These are phyloP conservation scores for Semibalanus balanoides DNA, from an alignment of 1,140 invertebrate species.

Conservation along the genomic window DNA sequence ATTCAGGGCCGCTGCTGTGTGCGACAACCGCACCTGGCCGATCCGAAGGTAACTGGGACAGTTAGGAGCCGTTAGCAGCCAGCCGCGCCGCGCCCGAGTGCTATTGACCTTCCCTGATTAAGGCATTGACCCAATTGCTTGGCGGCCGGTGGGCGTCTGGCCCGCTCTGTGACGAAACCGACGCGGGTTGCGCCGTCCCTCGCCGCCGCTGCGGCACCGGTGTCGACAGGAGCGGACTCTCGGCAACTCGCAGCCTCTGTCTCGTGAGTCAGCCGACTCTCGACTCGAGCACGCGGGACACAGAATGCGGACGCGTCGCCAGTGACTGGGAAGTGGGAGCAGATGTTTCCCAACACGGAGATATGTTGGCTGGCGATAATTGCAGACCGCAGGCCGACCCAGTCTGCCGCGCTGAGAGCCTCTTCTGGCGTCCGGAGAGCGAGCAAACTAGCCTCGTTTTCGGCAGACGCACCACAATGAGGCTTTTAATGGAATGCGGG, in stretches of 20 bases:
- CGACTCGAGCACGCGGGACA: too few species aligned
- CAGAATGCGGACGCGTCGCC: too few species aligned
- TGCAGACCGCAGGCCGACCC: too few species aligned
- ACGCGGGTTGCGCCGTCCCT: too few species aligned
- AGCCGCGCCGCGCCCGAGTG: too few species aligned
- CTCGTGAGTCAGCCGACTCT: too few species aligned
- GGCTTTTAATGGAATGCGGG: neutral
- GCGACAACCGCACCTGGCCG: neutral
- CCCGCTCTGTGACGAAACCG: neutral
- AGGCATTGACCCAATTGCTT: neutral
- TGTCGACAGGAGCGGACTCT: too few species aligned
- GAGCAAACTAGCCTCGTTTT: neutral
- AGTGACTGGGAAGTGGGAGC: too few species aligned
- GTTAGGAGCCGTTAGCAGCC: neutral
- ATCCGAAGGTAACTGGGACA: neutral
- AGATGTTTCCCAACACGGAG: neutral
- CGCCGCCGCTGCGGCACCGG: too few species aligned
- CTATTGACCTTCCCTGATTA: neutral
- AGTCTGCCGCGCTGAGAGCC: too few species aligned
- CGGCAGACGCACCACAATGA: neutral
- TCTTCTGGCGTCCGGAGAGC: neutral
- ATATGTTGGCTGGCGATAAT: neutral
- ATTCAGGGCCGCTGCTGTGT: neutral
- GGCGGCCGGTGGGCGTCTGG: too few species aligned
- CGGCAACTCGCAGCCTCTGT: too few species aligned